Evolutionary conservation across 2,888 invertebrate genomes (phyloP), one percentile per base, ranked within the genome.

Genomic region (Apodemia mormo): DNA sequence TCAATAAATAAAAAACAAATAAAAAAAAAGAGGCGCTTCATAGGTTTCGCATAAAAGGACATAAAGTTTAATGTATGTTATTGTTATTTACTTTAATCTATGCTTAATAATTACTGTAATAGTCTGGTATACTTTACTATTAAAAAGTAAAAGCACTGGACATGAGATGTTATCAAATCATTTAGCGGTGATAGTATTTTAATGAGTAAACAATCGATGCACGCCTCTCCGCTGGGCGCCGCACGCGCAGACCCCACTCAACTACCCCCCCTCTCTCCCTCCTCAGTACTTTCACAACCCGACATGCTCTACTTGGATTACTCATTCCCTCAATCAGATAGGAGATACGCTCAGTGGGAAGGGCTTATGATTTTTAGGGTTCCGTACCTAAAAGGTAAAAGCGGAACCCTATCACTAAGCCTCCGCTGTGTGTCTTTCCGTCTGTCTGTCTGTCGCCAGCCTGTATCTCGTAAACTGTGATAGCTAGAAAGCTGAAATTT

Each of bases 161-260:
- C 91, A 90, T 89, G 82, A 90, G 93, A 92, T 92, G 86, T 80
- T 92, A 93, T 93, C 92, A 77, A 61, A 71, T 68, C 80, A 78
- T 86, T 87, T 86, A 85, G 85, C 88, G 83, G 89, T 85, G 92
- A 91, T 90, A 91, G 89, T 84, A 90, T 91, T 92, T 91, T 93
- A 93, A 93, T 93, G 93, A 93, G 92, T 92, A 93, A 93, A 93
- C 93, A 93, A 93, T 93, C 92, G 92, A 90, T 90, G 90, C 92
- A 91, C 92, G 93, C 85, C 82, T 87, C 93, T 71, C 92, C 70
- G 89, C 80, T 85, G 92, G 92, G 80, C 79, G 91, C 89, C 92
- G 90, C 92, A 90, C 92, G 91, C 88, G 84, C 85, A 79, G 33
- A 75, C 45, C 75, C 76, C 75, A 70, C 76, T 67, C 70, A 75